Conservation (phyloP, 1,140 invertebrate genomes). For the Ostrea edulis region DNA sequence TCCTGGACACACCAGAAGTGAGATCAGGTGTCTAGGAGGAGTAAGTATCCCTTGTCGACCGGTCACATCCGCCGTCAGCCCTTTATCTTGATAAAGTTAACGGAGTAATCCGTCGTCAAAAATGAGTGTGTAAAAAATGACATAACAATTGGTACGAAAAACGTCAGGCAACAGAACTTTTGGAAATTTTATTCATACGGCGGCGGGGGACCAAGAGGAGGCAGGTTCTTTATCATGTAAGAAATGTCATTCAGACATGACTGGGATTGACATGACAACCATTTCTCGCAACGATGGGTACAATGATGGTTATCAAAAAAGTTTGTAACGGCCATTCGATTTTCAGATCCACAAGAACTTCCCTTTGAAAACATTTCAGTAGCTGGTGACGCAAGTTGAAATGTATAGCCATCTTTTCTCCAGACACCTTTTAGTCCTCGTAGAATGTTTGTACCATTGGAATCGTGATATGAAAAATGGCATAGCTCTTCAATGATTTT, state of each 20-base stretch:
- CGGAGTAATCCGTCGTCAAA: too few relatives aligned
- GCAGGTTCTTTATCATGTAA: background rate
- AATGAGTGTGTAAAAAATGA: too few relatives aligned
- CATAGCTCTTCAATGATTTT: background rate
- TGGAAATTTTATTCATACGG: background rate
- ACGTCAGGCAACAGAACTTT: too few relatives aligned
- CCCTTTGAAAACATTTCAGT: background rate
- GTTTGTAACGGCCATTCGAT: background rate
- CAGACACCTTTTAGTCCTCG: background rate
- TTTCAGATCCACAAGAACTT: background rate
- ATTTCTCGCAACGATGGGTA: background rate
- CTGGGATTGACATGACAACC: background rate
- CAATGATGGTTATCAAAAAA: slow-evolving; percentile 2
- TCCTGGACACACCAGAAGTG: too few relatives aligned
- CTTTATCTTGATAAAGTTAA: too few relatives aligned
- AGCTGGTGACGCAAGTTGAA: background rate
- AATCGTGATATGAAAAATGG: slow-evolving; percentile 11
- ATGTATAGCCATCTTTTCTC: background rate
- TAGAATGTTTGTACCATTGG: background rate
- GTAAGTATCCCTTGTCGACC: too few relatives aligned
- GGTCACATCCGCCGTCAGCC: too few relatives aligned
- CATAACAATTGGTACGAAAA: too few relatives aligned
- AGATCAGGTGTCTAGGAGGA: too few relatives aligned
- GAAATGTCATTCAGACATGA: too few relatives aligned
- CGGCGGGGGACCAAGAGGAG: background rate